These are phyloP conservation scores for Proisotoma minuta DNA, from an alignment of 2,888 invertebrate genomes.

Conservation along the genomic window DNA sequence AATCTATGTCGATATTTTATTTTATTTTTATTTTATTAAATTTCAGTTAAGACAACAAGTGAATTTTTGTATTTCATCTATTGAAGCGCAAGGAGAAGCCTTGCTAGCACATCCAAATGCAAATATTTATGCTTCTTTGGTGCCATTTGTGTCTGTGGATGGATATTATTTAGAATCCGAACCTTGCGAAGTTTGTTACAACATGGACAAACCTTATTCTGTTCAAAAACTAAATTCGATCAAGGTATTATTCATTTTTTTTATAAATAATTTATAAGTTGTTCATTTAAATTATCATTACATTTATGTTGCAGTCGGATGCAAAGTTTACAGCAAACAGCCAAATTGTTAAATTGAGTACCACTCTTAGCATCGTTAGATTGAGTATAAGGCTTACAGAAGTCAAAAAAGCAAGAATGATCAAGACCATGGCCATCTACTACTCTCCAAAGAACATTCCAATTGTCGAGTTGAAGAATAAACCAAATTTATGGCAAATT, in stretches of 20 bases:
- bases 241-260: constrained; percentile 58
- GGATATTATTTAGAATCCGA: constrained; percentile 95
- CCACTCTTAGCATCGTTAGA: constrained; percentile 91
- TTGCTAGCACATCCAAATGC: constrained; percentile 90
- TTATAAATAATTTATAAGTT: neutral
- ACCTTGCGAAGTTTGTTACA: constrained; percentile 95
- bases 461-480: constrained; percentile 94
- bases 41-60: constrained; percentile 54
- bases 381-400: constrained; percentile 90
- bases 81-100: constrained; percentile 51
- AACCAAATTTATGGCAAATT: constrained; percentile 93
- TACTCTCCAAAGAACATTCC: constrained; percentile 95
- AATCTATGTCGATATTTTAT: neutral
- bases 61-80: constrained; percentile 42
- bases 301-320: constrained; percentile 60
- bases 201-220: constrained; percentile 88
- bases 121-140: constrained; percentile 81
- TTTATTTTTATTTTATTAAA: constrained; percentile 37
- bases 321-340: constrained; percentile 97
- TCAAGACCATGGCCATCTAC: constrained; percentile 89
- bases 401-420: constrained; percentile 95
- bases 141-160: constrained; percentile 90
- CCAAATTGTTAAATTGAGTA: constrained; percentile 92
- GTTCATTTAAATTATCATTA: neutral
- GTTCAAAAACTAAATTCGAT: constrained; percentile 88